These are phyloP conservation scores for Carcinoscorpius rotundicauda DNA, from an alignment of 1,140 invertebrate genomes.

Conservation along the genomic window DNA sequence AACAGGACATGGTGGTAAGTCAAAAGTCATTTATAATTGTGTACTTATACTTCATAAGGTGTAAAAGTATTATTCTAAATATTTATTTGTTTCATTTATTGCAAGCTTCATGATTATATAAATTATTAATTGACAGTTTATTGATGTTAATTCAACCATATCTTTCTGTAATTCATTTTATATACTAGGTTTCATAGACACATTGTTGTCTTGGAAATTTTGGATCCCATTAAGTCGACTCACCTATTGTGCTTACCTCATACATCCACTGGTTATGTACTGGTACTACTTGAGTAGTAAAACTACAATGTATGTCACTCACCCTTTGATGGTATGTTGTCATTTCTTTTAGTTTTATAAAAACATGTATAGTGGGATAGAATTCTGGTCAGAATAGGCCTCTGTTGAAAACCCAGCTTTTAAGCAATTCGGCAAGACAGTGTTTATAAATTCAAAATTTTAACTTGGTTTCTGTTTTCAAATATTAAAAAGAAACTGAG, in stretches of 20 bases:
- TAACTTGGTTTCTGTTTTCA: too few species aligned
- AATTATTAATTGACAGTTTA: too few species aligned
- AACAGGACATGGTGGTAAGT: slow-evolving; percentile 42
- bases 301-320: slow-evolving; percentile 7
- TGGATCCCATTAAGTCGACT: slow-evolving; percentile 32
- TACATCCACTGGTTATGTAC: slow-evolving; percentile 28
- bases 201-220: slow-evolving; percentile 30
- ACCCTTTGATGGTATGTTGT: slow-evolving; percentile 9
- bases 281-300: slow-evolving; percentile 9
- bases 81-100: too few species aligned
- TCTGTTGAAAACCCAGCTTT: too few species aligned
- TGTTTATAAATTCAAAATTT: too few species aligned
- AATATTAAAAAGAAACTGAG: too few species aligned
- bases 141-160: background rate
- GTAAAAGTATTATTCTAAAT: background rate
- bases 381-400: too few species aligned
- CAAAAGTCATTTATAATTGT: background rate
- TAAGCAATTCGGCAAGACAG: too few species aligned
- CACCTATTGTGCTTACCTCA: slow-evolving; percentile 33
- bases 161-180: background rate
- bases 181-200: slow-evolving; percentile 31
- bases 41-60: background rate
- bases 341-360: background rate
- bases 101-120: too few species aligned
- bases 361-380: too few species aligned